Evolutionary conservation across 2,113 vertebrate species (phyloP), one percentile per base, ranked within the genome.

Genomic region (Sinocyclocheilus rhinocerous): DNA sequence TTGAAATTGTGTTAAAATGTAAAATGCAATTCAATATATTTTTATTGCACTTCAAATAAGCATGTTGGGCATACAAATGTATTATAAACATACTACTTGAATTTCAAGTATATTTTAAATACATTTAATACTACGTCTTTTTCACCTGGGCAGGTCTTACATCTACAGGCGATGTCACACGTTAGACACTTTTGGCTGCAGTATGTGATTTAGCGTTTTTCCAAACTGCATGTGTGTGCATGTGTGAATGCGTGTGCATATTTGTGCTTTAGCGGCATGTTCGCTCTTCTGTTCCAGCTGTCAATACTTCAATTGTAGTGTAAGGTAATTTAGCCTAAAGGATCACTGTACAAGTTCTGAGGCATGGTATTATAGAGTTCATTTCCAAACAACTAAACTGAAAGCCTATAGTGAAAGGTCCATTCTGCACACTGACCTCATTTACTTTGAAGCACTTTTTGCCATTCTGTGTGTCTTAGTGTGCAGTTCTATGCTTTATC

Each of bases 321-420:
- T 52, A 70, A 29, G 18, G 39, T 36, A 22, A n/a, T 87, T 45
- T 7, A 42, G 72, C 85, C 78, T 33, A 3, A 15, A 81, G 78
- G 11, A 82, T 12, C 29, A 88, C 67, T 79, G 79, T 88, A 77
- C 42, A 57, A 87, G 85, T 87, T 61, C 39, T 45, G 8, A 22
- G 63, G 50, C 22, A 52, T 55, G 20, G 61, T 61, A 22, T 7
- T 18, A 6, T 22, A 57, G 36, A 12, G n/a, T 33, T 45, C 0
- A 45, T 73, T 84, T 50, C 7, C 48, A 55, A 75, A 15, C 55
- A 33, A n/a, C n/a, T 22, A 1, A 29, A 11, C 24, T 59, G 18
- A 59, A 59, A 59, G 57, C 20, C 20, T 61, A 55, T 33, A 83
- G 9, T 29, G 22, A 12, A 67, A 13, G 16, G 24, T 36, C 67